These are phyloP conservation scores for Falco berigora DNA, from an alignment of 2,797 vertebrate species.

Conservation along the genomic window DNA sequence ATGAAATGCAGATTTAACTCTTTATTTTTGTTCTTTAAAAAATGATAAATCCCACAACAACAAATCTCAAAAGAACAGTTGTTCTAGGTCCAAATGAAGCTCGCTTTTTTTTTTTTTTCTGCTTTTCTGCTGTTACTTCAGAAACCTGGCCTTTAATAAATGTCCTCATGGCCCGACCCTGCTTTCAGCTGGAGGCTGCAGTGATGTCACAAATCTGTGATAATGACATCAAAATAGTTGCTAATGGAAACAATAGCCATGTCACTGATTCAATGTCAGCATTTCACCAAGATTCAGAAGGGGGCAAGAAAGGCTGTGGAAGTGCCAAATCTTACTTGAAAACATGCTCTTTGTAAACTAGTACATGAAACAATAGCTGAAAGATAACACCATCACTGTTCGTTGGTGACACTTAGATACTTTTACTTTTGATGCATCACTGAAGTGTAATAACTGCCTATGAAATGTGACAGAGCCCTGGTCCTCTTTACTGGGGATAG, in stretches of 20 bases:
- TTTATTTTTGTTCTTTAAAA: neutral
- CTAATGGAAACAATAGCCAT: neutral
- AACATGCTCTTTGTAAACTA: neutral
- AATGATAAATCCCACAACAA: neutral
- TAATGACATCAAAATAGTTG: neutral
- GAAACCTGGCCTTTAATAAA: neutral
- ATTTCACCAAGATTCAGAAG: neutral
- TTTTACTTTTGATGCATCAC: neutral
- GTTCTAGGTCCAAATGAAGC: neutral
- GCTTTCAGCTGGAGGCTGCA: neutral
- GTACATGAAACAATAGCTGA: neutral
- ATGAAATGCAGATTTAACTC: neutral
- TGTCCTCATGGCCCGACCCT: neutral
- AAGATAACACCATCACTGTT: neutral
- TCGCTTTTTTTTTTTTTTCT: neutral
- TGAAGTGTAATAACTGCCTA: neutral
- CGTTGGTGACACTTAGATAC: neutral
- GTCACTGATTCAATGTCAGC: neutral
- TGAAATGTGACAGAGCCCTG: neutral
- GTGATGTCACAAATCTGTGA: neutral
- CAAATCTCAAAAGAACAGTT: neutral
- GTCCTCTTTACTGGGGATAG: neutral
- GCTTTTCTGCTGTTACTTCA: neutral
- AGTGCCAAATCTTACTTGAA: neutral
- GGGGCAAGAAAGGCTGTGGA: neutral